A percentile compares a stretch with the other conserved stretches of the same genome.
phyloP scores from a whole-genome alignment of 2,797 vertebrate genomes.

The Gambusia yucatana region DNA sequence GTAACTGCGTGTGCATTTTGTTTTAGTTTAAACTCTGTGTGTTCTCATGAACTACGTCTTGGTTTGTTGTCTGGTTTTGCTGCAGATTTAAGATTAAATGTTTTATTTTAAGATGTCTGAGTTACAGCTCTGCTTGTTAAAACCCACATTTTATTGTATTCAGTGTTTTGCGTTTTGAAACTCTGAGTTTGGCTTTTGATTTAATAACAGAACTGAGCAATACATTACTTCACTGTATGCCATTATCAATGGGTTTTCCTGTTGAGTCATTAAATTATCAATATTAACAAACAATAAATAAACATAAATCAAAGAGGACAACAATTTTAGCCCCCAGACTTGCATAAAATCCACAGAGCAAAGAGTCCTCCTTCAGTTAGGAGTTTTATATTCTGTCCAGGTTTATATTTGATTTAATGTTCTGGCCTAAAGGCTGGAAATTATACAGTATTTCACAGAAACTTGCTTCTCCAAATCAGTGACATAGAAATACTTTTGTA shows the following conservation, averaged over 20 bases:
- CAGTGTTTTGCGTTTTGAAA: no score
- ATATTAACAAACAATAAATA: neutral
- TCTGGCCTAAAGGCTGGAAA: slow-evolving; percentile 14
- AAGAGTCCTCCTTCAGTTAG: neutral
- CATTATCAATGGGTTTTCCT: neutral
- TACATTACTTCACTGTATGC: neutral
- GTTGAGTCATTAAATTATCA: neutral
- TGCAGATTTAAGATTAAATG: neutral
- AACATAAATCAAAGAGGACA: slow-evolving; percentile 2
- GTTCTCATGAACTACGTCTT: neutral
- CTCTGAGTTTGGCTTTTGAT: neutral
- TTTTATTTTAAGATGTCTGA: neutral
- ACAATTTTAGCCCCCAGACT: neutral
- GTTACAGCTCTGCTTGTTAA: neutral
- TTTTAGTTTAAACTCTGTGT: neutral
- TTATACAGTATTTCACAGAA: slow-evolving; percentile 21
- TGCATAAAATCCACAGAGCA: neutral
- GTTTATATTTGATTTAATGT: slow-evolving; percentile 14
- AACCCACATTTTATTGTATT: neutral
- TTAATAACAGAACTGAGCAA: neutral
- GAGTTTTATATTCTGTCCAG: neutral
- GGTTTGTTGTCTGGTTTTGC: neutral
- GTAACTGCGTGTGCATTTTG: no score
- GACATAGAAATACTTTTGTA: slow-evolving; percentile 9
- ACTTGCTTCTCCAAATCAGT: neutral